Percentiles rank a stretch among this genome's conserved stretches.
Conservation (phyloP, 2,888 invertebrate species). For the Margaritifera margaritifera region DNA sequence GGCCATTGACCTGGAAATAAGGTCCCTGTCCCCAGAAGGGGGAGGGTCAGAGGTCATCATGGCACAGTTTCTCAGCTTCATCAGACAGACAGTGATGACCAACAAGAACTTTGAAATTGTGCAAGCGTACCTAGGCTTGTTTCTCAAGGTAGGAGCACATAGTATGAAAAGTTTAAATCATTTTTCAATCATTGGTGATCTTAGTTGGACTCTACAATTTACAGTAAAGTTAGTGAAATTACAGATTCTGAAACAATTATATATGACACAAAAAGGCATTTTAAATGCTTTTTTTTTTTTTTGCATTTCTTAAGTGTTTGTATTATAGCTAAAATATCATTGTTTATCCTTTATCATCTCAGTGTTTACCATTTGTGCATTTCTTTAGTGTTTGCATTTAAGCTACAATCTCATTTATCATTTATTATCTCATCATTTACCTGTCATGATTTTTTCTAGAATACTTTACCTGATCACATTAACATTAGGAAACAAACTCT, state of each 20-base stretch:
- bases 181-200: background rate
- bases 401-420: no score
- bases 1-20: conserved; percentile 89
- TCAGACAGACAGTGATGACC: conserved; percentile 81
- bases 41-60: conserved; percentile 83
- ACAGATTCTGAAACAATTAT: background rate
- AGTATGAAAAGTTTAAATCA: background rate
- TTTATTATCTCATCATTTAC: no score
- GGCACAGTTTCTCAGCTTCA: conserved; percentile 84
- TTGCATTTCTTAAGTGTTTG: no score
- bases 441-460: no score
- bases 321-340: no score
- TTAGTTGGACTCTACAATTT: background rate
- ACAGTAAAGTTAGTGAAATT: background rate
- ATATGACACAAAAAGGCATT: no score
- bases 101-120: conserved; percentile 91
- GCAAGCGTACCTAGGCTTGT: conserved; percentile 90
- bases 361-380: no score
- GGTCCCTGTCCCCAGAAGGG: conserved; percentile 83
- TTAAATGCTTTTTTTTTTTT: no score
- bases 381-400: no score
- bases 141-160: conserved; percentile 80
- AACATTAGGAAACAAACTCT: no score
- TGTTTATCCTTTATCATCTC: no score
- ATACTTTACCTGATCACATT: no score